Percentiles rank a stretch among this genome's conserved stretches.
Evolutionary conservation across 2,113 vertebrate genomes (phyloP).

Genomic region (Fukomys damarensis): DNA sequence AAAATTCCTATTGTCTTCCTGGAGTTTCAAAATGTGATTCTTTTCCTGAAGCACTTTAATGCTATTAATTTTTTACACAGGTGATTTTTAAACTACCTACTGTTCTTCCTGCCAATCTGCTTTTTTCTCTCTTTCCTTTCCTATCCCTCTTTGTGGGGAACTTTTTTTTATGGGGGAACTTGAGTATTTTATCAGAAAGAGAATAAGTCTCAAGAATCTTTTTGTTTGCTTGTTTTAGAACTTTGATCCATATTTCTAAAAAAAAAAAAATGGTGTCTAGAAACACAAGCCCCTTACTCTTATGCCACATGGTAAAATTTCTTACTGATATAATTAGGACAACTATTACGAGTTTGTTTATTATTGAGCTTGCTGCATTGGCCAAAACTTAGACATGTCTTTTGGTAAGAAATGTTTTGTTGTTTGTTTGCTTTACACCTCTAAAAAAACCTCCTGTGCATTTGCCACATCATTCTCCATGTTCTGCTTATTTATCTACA

Average conservation of each 20-base stretch:
- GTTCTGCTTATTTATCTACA: background rate
- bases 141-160: background rate
- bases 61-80: background rate
- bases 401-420: background rate
- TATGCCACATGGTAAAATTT: background rate
- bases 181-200: conserved; percentile 9
- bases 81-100: background rate
- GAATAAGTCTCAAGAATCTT: background rate
- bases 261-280: background rate
- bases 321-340: background rate
- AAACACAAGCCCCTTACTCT: background rate
- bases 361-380: background rate
- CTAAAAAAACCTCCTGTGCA: background rate
- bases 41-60: conserved; percentile 26
- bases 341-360: background rate
- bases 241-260: background rate
- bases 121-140: background rate
- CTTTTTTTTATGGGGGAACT: background rate
- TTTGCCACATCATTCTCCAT: background rate
- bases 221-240: conserved; percentile 2
- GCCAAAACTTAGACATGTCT: background rate
- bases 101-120: background rate
- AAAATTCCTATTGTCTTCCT: background rate
- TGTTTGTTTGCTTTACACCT: background rate
- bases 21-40: conserved; percentile 18